phyloP scores from a whole-genome alignment of 2,888 invertebrate species.

The Sinodicranocentrus sp. region DNA sequence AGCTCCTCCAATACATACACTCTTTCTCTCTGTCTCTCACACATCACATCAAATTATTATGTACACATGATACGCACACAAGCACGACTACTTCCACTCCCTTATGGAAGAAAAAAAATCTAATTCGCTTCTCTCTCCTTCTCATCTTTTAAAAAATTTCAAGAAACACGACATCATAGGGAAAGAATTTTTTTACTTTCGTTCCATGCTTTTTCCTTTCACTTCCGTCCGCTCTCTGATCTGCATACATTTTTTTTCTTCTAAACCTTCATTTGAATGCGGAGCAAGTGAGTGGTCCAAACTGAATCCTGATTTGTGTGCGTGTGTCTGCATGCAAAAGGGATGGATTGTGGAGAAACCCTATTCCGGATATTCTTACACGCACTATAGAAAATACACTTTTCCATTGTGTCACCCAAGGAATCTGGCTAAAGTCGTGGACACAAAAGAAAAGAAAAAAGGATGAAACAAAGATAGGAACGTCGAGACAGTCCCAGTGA shows the following conservation, averaged over 20 bases:
- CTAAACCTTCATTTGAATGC: constrained; percentile 72
- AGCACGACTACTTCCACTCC: too few relatives aligned
- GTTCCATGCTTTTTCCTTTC: constrained; percentile 2
- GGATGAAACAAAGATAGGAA: constrained; percentile 22
- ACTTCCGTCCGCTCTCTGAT: constrained; percentile 20
- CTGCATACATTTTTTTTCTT: constrained; percentile 28
- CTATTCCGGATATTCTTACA: constrained; percentile 7
- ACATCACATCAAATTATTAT: constrained; percentile 40
- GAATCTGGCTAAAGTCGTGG: constrained; percentile 24
- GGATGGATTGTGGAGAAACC: constrained; percentile 12
- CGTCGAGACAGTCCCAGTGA: not conserved
- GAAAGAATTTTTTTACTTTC: constrained; percentile 25
- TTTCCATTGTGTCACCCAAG: constrained; percentile 20
- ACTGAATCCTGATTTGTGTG: constrained; percentile 64
- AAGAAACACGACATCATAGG: not conserved
- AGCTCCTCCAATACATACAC: constrained; percentile 12
- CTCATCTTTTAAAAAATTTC: not conserved
- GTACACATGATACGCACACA: not conserved
- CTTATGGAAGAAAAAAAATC: not conserved
- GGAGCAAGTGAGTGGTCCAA: constrained; percentile 68
- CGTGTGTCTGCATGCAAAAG: constrained; percentile 52
- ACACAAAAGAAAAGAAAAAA: constrained; percentile 34
- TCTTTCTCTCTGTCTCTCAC: too few relatives aligned
- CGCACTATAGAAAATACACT: not conserved
- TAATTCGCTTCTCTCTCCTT: constrained; percentile 4